Conservation (phyloP, 2,797 vertebrate species). For the Aeoliscus strigatus region DNA sequence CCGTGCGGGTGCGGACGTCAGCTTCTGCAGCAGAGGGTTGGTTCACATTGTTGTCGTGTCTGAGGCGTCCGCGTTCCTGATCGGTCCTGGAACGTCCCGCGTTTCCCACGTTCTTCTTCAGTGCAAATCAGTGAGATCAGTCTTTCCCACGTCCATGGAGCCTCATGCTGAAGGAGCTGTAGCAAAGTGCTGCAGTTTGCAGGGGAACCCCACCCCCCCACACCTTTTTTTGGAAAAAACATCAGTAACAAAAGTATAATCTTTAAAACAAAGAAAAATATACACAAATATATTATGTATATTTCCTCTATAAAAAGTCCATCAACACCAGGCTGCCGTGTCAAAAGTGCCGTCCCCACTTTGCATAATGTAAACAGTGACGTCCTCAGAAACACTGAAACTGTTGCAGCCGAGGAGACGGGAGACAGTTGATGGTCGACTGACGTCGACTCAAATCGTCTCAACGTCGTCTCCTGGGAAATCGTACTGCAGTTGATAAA, state of each 20-base stretch:
- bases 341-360: conserved; percentile 61
- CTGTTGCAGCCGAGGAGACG: too few relatives aligned
- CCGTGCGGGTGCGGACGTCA: too few relatives aligned
- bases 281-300: conserved; percentile 92
- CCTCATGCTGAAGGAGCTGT: conserved; percentile 50
- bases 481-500: conserved; percentile 30
- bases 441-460: not conserved
- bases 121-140: conserved; percentile 80
- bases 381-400: too few relatives aligned
- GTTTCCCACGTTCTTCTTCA: conserved; percentile 28
- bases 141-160: conserved; percentile 62
- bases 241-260: conserved; percentile 96
- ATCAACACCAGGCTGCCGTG: conserved; percentile 54
- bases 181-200: conserved; percentile 76
- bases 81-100: conserved; percentile 1
- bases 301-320: conserved; percentile 67
- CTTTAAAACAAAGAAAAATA: conserved; percentile 89
- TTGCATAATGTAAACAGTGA: conserved; percentile 26
- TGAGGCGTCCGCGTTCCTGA: conserved; percentile 20
- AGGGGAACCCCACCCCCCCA: conserved; percentile 48
- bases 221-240: conserved; percentile 68
- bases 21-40: too few relatives aligned
- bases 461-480: conserved; percentile 16
- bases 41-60: too few relatives aligned
- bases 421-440: not conserved